phyloP scores from a whole-genome alignment of 1,140 invertebrate genomes.

The Sycophila sp. region DNA sequence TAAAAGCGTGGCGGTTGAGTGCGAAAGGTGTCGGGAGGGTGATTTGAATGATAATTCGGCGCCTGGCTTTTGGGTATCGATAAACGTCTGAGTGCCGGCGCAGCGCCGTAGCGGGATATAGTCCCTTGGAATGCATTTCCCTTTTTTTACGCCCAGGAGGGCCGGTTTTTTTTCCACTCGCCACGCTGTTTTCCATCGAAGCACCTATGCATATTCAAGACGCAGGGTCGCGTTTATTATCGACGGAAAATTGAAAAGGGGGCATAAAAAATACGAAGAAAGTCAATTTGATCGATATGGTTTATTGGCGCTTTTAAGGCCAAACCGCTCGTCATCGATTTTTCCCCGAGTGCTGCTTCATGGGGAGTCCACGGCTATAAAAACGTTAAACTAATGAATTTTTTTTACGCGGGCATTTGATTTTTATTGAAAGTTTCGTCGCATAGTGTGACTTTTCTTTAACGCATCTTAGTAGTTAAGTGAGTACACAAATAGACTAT shows the following conservation, averaged over 20 bases:
- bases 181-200: too few relatives aligned
- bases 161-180: constrained; percentile 4
- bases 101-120: neutral
- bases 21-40: neutral
- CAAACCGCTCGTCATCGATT: constrained; percentile 12
- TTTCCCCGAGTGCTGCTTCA: neutral
- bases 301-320: constrained; percentile 20
- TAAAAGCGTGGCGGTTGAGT: neutral
- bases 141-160: too few relatives aligned
- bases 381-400: constrained; percentile 22
- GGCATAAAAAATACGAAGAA: constrained; percentile 6
- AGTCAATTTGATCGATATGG: constrained; percentile 20
- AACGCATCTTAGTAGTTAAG: neutral
- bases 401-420: too few relatives aligned
- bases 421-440: too few relatives aligned
- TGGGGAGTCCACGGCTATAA: neutral
- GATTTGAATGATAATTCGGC: neutral
- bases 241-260: constrained; percentile 6
- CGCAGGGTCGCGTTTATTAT: neutral
- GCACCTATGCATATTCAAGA: neutral
- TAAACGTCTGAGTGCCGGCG: neutral
- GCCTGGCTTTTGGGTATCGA: neutral
- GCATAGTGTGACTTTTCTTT: too few relatives aligned
- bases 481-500: neutral
- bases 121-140: neutral